Percentiles rank a stretch among this genome's conserved stretches.
These are phyloP conservation scores for Aplochiton taeniatus DNA, from an alignment of 2,797 vertebrate species.

Conservation along the genomic window DNA sequence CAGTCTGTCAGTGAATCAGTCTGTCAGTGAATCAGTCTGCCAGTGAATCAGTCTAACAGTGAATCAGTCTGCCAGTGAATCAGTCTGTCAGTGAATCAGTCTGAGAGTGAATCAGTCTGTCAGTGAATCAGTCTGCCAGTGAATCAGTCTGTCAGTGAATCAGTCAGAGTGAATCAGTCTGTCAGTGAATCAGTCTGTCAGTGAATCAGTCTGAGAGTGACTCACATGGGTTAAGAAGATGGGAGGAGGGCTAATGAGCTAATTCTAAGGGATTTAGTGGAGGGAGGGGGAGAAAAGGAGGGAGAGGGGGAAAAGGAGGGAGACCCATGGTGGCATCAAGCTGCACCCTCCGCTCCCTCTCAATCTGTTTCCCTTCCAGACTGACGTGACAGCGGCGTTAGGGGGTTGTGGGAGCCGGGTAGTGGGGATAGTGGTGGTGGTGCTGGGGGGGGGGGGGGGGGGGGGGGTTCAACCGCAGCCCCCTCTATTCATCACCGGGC, in stretches of 20 bases:
- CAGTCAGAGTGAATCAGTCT: neutral
- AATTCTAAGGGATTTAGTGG: conserved; percentile 71
- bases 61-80: neutral
- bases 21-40: too few species aligned
- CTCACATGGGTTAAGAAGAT: conserved; percentile 66
- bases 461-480: conserved; percentile 57
- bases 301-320: conserved; percentile 29
- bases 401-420: conserved; percentile 6
- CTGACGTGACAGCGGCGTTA: conserved; percentile 78
- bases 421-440: too few species aligned
- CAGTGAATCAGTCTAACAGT: neutral
- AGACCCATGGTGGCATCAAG: conserved; percentile 74
- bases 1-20: too few species aligned
- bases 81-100: neutral
- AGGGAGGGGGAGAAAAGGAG: conserved; percentile 48
- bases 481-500: conserved; percentile 76
- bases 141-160: too few species aligned
- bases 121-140: neutral
- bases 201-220: conserved; percentile 37
- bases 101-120: neutral
- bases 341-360: conserved; percentile 71
- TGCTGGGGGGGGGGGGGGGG: conserved; percentile 50
- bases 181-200: conserved; percentile 34
- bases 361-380: conserved; percentile 79
- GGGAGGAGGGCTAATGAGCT: conserved; percentile 67